Conservation (phyloP, 1,140 invertebrate species). For the Anadara kagoshimensis region DNA sequence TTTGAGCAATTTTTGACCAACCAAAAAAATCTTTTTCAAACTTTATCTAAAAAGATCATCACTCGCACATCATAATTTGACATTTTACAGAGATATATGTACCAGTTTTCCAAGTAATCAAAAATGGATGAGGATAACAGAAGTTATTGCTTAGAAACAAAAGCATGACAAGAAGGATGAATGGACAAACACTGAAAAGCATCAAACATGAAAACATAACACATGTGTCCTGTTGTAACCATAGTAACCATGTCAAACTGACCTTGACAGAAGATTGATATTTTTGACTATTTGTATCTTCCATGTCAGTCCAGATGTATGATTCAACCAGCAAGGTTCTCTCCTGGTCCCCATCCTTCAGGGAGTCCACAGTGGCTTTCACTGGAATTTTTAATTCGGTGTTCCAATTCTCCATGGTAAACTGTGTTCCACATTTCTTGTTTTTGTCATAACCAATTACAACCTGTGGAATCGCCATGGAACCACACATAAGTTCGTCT, state of each 20-base stretch:
- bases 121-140: no score
- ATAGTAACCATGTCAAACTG: no score
- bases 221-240: no score
- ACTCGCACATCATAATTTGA: no score
- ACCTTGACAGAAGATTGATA: background rate
- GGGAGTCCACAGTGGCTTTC: constrained; percentile 43
- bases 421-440: constrained; percentile 28
- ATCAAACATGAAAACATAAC: background rate
- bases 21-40: no score
- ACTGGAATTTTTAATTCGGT: constrained; percentile 34
- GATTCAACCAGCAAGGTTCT: constrained; percentile 39
- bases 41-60: no score
- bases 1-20: no score
- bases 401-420: constrained; percentile 32
- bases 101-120: no score
- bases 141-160: no score
- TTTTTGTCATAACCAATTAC: constrained; percentile 7
- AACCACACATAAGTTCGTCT: constrained; percentile 20
- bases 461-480: constrained; percentile 31
- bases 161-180: background rate
- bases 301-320: background rate
- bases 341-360: constrained; percentile 50
- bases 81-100: no score
- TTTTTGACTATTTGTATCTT: background rate
- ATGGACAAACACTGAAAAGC: background rate